Evolutionary conservation across 2,888 invertebrate genomes (phyloP).

Genomic region (Scaptomyza parva): DNA sequence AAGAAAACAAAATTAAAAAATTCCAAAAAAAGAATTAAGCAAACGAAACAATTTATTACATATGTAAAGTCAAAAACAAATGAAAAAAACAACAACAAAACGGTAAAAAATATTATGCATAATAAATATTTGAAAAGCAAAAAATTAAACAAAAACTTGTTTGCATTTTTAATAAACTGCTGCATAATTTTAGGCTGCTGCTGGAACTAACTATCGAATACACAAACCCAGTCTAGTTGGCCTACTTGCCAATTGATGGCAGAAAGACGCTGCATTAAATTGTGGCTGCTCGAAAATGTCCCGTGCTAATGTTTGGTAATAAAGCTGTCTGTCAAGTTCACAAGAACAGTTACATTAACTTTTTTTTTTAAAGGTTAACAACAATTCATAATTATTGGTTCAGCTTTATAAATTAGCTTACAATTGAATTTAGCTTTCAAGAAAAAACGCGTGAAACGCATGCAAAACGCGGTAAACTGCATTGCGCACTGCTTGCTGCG

Average conservation of each 20-base stretch:
- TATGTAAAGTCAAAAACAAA: slow-evolving; percentile 61
- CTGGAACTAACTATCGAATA: background rate
- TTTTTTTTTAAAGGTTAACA: no score
- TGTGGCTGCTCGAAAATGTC: background rate
- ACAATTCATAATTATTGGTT: background rate
- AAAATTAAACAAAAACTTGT: background rate
- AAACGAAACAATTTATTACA: slow-evolving; percentile 60
- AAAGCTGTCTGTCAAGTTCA: background rate
- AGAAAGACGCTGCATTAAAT: background rate
- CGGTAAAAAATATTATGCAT: slow-evolving; percentile 77
- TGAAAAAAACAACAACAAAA: slow-evolving; percentile 59
- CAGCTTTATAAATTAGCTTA: background rate
- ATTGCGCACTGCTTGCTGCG: background rate
- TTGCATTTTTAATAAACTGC: background rate
- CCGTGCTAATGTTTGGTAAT: background rate
- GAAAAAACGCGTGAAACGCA: background rate
- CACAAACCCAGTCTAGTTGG: background rate
- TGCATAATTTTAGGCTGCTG: slow-evolving; percentile 6
- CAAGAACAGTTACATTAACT: background rate
- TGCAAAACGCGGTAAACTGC: background rate
- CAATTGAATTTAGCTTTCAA: background rate
- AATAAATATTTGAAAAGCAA: slow-evolving; percentile 66
- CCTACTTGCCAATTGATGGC: slow-evolving; percentile 7
- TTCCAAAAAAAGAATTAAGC: slow-evolving; percentile 25
- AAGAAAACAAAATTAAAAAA: slow-evolving; percentile 46